A percentile compares a stretch with the other conserved stretches of the same genome.
Evolutionary conservation across 2,888 invertebrate species (phyloP).

Genomic region (Chaetogeoica ovagalla): DNA sequence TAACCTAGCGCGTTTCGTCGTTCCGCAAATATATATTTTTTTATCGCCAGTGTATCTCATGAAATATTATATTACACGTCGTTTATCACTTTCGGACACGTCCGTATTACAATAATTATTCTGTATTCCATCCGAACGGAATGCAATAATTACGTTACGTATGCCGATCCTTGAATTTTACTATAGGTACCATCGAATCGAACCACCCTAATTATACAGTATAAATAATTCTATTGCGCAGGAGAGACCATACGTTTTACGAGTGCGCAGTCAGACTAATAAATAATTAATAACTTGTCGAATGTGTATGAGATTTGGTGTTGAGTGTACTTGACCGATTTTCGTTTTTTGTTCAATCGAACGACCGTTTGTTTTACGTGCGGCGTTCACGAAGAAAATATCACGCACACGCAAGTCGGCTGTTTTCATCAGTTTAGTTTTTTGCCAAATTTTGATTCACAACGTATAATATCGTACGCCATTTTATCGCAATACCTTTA

Average conservation of each 20-base stretch:
- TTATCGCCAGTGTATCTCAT: no score
- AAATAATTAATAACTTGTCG: constrained; percentile 26
- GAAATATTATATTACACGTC: no score
- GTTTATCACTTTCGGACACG: no score
- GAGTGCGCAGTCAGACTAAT: not conserved
- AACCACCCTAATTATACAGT: not conserved
- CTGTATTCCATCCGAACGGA: no score
- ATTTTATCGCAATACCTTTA: no score
- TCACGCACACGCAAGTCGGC: no score
- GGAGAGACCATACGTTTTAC: not conserved
- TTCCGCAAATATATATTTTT: no score
- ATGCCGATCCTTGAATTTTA: not conserved
- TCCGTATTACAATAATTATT: no score
- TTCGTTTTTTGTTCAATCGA: constrained; percentile 1
- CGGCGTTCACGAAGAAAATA: not conserved
- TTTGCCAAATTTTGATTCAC: no score
- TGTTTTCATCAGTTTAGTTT: no score
- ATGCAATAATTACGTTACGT: not conserved
- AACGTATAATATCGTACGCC: no score
- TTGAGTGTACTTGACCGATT: constrained; percentile 32
- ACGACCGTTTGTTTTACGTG: constrained; percentile 6
- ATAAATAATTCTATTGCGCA: not conserved
- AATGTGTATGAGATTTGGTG: not conserved
- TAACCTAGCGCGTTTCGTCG: no score
- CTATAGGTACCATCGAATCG: not conserved